Conservation (phyloP, 2,888 invertebrate species). For the Byasa hedistus region DNA sequence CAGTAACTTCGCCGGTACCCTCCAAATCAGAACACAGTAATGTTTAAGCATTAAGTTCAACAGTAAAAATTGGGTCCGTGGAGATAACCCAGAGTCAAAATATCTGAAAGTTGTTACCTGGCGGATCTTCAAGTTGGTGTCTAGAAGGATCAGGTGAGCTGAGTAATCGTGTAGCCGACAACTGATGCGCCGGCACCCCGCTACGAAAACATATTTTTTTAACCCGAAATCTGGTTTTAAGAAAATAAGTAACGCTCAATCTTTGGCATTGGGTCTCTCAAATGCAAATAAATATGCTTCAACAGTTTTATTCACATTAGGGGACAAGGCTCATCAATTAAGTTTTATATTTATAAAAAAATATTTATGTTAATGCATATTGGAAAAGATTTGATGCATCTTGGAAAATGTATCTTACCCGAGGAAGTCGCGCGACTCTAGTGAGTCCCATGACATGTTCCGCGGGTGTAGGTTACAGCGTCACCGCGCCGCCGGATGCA, state of each 20-base stretch:
- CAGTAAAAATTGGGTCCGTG: no score
- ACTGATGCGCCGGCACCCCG: slow-evolving; percentile 88
- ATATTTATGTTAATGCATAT: background rate
- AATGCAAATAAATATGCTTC: no score
- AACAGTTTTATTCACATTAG: no score
- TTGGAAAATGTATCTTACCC: slow-evolving; percentile 72
- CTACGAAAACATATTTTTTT: slow-evolving; percentile 58
- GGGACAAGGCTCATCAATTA: background rate
- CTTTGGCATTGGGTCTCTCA: no score
- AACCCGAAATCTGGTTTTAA: background rate
- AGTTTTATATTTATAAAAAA: background rate
- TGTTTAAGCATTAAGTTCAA: no score
- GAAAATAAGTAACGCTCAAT: no score
- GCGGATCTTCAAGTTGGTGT: slow-evolving; percentile 85
- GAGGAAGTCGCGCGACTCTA: slow-evolving; percentile 89
- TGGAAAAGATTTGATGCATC: background rate
- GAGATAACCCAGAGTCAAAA: background rate
- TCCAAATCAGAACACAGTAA: no score
- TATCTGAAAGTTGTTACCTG: slow-evolving; percentile 60
- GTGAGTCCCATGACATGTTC: slow-evolving; percentile 92
- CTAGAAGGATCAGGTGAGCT: slow-evolving; percentile 91
- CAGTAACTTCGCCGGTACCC: no score
- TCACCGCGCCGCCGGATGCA: slow-evolving; percentile 74
- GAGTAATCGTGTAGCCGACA: slow-evolving; percentile 90
- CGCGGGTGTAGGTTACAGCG: slow-evolving; percentile 73